Conservation (phyloP, 2,888 invertebrate species). For the Diadromus collaris region DNA sequence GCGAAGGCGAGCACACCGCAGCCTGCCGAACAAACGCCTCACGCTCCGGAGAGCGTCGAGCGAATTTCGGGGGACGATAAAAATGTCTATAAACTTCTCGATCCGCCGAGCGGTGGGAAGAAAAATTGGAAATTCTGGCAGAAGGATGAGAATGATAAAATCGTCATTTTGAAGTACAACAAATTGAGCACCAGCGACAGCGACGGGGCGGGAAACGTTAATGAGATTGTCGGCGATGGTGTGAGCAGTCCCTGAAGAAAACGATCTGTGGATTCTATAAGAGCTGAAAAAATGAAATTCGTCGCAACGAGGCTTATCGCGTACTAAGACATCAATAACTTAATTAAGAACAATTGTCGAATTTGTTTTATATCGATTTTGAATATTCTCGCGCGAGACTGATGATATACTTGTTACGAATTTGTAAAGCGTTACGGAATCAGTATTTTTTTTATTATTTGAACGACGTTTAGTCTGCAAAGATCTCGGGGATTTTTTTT, state of each 20-base stretch:
- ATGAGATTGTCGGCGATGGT: conserved; percentile 10
- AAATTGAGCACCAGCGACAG: conserved; percentile 51
- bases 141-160: conserved; percentile 49
- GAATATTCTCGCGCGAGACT: background rate
- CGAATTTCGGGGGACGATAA: conserved; percentile 8
- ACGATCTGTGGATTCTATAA: background rate
- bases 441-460: conserved; percentile 2
- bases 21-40: background rate
- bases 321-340: background rate
- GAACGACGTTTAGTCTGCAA: background rate
- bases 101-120: conserved; percentile 45
- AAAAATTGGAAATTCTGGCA: conserved; percentile 71
- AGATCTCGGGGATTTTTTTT: background rate
- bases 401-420: background rate
- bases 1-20: conserved; percentile 27
- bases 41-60: conserved; percentile 1
- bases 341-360: background rate
- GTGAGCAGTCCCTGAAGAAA: background rate
- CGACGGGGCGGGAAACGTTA: conserved; percentile 21
- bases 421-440: background rate
- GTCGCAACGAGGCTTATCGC: background rate
- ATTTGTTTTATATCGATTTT: background rate
- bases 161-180: conserved; percentile 56
- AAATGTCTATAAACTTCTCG: conserved; percentile 25
- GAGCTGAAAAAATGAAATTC: background rate